Percentiles rank a stretch among this genome's conserved stretches.
Conservation (phyloP, 2,888 invertebrate genomes). For the Lasius fuliginosus region DNA sequence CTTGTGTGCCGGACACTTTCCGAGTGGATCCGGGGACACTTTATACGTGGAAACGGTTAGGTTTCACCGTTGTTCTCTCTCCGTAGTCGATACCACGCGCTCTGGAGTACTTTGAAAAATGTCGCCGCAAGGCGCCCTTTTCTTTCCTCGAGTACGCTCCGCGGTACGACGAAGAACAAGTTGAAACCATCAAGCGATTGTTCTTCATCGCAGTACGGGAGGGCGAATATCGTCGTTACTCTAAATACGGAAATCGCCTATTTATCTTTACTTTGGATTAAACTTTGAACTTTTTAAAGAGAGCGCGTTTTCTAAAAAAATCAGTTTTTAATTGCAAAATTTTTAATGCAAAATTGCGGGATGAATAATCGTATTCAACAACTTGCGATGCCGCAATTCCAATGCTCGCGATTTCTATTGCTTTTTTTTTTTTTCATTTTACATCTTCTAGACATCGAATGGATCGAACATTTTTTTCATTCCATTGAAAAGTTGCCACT, state of each 20-base stretch:
- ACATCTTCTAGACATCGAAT: background rate
- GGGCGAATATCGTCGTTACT: conserved; percentile 19
- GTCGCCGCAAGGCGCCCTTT: conserved; percentile 58
- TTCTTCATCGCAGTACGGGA: conserved; percentile 32
- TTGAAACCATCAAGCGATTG: conserved; percentile 56
- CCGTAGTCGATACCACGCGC: conserved; percentile 58
- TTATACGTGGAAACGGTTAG: conserved; percentile 61
- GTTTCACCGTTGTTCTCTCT: conserved; percentile 67
- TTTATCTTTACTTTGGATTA: background rate
- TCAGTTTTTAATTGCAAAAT: too few species aligned
- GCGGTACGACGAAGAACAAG: conserved; percentile 39
- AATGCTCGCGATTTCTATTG: background rate
- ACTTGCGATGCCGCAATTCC: background rate
- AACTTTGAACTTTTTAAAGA: background rate
- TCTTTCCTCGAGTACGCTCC: conserved; percentile 65
- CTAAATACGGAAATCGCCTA: conserved; percentile 5
- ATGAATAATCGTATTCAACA: background rate
- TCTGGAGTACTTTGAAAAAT: conserved; percentile 58
- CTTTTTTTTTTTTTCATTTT: background rate
- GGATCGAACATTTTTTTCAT: background rate
- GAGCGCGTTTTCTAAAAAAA: background rate
- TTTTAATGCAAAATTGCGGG: background rate
- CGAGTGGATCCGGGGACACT: conserved; percentile 57
- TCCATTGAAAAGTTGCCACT: conserved; percentile 20
- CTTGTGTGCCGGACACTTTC: conserved; percentile 47